Conservation (phyloP, 92 coral and sea anemone genomes). For the Heteractis magnifica region DNA sequence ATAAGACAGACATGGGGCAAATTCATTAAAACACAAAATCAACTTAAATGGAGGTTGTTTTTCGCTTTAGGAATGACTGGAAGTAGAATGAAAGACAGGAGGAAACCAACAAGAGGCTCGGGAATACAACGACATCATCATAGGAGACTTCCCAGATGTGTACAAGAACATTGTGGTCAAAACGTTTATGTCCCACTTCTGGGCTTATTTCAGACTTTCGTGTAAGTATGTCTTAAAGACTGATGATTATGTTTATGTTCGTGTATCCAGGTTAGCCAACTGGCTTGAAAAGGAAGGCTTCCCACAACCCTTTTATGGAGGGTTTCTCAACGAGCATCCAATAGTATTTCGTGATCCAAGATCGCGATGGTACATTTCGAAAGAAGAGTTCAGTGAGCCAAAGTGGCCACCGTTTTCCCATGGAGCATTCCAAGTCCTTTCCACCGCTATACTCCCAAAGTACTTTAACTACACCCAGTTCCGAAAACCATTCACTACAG, state of each 20-base stretch:
- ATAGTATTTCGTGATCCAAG: slow-evolving; percentile 23
- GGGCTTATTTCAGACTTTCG: slow-evolving; percentile 23
- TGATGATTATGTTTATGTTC: slow-evolving; percentile 55
- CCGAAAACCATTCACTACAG: background rate
- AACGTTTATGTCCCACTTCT: slow-evolving; percentile 52
- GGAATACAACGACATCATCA: slow-evolving; percentile 46
- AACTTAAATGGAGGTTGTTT: background rate
- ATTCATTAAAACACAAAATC: background rate
- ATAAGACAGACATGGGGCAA: background rate
- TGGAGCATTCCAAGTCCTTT: slow-evolving; percentile 46
- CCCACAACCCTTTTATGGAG: slow-evolving; percentile 42
- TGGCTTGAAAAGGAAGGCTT: slow-evolving; percentile 34
- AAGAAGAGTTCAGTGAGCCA: slow-evolving; percentile 19
- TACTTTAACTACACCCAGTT: slow-evolving; percentile 30
- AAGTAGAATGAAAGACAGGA: background rate
- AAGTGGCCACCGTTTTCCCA: slow-evolving; percentile 42
- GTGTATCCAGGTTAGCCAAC: slow-evolving; percentile 35
- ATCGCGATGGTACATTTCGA: slow-evolving; percentile 27
- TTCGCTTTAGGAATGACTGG: background rate
- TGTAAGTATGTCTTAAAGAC: slow-evolving; percentile 47
- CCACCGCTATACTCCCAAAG: slow-evolving; percentile 35
- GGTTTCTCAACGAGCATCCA: slow-evolving; percentile 18
- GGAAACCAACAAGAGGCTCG: slow-evolving; percentile 29
- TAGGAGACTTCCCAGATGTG: slow-evolving; percentile 47
- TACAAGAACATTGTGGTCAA: slow-evolving; percentile 43